These are phyloP conservation scores for Eretmochelys imbricata DNA, from an alignment of 2,113 vertebrate species.

Conservation along the genomic window DNA sequence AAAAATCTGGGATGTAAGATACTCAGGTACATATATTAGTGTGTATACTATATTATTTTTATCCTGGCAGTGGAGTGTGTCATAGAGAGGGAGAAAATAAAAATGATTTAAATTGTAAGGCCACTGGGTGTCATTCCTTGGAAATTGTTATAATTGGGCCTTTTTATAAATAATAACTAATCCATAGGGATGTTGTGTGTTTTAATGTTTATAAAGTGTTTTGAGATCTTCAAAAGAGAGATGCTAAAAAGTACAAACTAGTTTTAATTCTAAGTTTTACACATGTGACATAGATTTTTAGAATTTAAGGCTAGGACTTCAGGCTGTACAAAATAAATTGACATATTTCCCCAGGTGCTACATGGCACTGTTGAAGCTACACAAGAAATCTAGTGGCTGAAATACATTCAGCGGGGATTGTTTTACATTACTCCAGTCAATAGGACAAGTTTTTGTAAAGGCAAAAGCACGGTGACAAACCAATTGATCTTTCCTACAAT, in stretches of 20 bases:
- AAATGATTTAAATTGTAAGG: constrained; percentile 4
- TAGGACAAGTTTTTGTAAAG: neutral
- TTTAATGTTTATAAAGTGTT: neutral
- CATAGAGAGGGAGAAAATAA: neutral
- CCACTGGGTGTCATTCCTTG: neutral
- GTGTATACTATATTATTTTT: neutral
- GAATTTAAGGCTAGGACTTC: neutral
- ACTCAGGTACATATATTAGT: neutral
- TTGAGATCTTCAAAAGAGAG: neutral
- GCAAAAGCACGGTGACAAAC: neutral
- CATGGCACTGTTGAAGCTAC: neutral
- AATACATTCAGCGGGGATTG: neutral
- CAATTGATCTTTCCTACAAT: neutral
- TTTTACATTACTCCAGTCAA: neutral
- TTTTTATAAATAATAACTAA: neutral
- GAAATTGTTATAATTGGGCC: neutral
- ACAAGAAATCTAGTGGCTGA: neutral
- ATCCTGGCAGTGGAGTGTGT: neutral
- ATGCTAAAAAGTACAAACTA: neutral
- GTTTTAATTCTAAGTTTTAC: neutral
- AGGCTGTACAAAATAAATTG: neutral
- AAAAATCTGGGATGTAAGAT: neutral
- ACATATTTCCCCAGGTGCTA: neutral
- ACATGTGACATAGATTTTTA: neutral
- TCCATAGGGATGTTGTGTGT: rapidly evolving